Evolutionary conservation across 2,113 vertebrate genomes (phyloP).

Genomic region (Neofelis nebulosa): DNA sequence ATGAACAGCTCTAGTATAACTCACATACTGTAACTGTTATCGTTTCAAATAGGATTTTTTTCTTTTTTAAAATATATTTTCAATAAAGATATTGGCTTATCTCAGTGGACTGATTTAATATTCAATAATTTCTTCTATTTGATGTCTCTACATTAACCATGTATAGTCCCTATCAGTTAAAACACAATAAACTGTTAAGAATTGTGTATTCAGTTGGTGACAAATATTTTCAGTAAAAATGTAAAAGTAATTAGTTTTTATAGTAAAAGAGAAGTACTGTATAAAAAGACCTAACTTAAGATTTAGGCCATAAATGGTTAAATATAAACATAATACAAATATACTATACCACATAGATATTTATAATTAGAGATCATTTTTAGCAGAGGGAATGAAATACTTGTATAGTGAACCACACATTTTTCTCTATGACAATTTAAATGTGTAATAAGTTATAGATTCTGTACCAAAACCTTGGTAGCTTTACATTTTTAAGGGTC

Average conservation of each 20-base stretch:
- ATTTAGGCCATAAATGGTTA: slow-evolving; percentile 14
- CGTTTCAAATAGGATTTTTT: background rate
- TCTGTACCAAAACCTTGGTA: background rate
- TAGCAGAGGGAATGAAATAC: background rate
- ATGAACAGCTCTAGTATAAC: background rate
- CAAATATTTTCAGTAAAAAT: background rate
- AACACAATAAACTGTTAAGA: slow-evolving; percentile 8
- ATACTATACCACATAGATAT: background rate
- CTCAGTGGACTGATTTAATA: background rate
- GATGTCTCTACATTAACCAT: background rate
- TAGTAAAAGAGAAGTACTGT: background rate
- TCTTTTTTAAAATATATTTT: background rate
- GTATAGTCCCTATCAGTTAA: background rate
- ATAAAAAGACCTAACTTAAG: background rate
- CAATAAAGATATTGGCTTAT: background rate
- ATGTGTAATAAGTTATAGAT: background rate
- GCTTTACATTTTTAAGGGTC: background rate
- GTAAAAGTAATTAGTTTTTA: background rate
- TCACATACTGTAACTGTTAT: background rate
- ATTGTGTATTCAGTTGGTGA: background rate
- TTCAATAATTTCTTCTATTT: slow-evolving; percentile 41
- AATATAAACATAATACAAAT: slow-evolving; percentile 11
- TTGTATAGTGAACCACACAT: background rate
- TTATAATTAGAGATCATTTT: slow-evolving; percentile 8
- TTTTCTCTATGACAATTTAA: background rate